A percentile compares a stretch with the other conserved stretches of the same genome.
phyloP scores from a whole-genome alignment of 2,888 invertebrate species.

The Odontocerum albicorne region DNA sequence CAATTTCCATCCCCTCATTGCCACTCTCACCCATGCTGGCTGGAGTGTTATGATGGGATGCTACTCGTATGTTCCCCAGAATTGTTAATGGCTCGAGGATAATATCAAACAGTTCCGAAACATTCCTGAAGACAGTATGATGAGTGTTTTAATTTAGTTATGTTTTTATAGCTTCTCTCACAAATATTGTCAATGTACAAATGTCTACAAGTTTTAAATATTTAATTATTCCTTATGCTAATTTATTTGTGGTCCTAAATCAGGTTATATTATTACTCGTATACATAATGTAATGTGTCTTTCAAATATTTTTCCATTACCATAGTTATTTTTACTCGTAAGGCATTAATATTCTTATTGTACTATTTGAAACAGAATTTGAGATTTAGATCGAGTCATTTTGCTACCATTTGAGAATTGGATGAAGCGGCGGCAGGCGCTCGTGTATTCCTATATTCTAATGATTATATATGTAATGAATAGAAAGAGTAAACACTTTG shows the following conservation, averaged over 20 bases:
- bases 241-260: slow-evolving; percentile 16
- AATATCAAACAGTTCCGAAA: slow-evolving; percentile 11
- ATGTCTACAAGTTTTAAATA: slow-evolving; percentile 4
- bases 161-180: slow-evolving; percentile 4
- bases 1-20: slow-evolving; percentile 28
- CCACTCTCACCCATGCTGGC: not conserved
- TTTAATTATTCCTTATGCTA: slow-evolving; percentile 8
- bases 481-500: too few relatives aligned
- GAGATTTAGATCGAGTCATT: not conserved
- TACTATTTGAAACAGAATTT: not conserved
- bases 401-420: too few relatives aligned
- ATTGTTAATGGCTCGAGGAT: not conserved
- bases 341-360: not conserved
- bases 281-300: too few relatives aligned
- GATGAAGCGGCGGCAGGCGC: too few relatives aligned
- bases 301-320: not conserved
- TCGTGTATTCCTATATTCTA: too few relatives aligned
- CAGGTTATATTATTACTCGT: not conserved
- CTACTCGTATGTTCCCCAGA: not conserved
- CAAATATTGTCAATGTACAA: slow-evolving; percentile 16
- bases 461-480: too few relatives aligned
- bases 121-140: slow-evolving; percentile 6
- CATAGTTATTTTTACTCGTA: not conserved
- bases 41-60: not conserved
- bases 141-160: slow-evolving; percentile 10